A percentile compares a stretch with the other conserved stretches of the same genome.
Evolutionary conservation across 2,113 vertebrate species (phyloP).

Genomic region (Sitta europaea): DNA sequence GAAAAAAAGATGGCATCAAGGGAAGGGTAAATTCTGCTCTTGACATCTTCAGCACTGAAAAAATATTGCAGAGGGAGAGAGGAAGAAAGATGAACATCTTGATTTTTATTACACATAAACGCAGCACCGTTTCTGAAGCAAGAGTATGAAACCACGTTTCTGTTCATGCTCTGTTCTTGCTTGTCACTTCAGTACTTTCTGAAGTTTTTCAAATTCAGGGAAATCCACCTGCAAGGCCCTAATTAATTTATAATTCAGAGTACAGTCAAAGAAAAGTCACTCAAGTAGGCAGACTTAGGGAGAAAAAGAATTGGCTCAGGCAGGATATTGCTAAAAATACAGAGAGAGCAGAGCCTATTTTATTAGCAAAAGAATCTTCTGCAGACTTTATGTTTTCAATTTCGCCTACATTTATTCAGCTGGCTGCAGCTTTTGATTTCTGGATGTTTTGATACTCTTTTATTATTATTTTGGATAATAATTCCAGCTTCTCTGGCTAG

Average conservation of each 20-base stretch:
- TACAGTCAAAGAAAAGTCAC: background rate
- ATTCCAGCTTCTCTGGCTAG: constrained; percentile 20
- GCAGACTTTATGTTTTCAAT: constrained; percentile 26
- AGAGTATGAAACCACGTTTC: background rate
- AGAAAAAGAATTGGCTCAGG: background rate
- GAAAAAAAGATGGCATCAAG: constrained; percentile 28
- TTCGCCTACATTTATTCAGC: constrained; percentile 39
- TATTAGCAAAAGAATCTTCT: constrained; percentile 2
- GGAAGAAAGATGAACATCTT: constrained; percentile 51
- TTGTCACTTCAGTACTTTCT: background rate
- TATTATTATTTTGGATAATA: constrained; percentile 40
- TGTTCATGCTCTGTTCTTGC: background rate
- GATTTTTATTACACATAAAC: constrained; percentile 28
- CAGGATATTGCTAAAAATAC: constrained; percentile 10
- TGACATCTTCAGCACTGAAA: constrained; percentile 36
- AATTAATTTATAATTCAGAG: background rate
- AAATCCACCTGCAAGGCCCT: constrained; percentile 20
- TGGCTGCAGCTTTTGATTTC: constrained; percentile 40
- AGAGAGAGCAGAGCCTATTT: background rate
- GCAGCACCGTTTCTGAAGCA: background rate
- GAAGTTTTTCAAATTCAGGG: background rate
- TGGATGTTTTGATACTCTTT: constrained; percentile 43
- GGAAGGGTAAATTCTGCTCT: constrained; percentile 57
- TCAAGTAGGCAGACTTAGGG: background rate
- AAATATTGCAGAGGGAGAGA: constrained; percentile 1